A percentile compares a stretch with the other conserved stretches of the same genome.
These are phyloP conservation scores for Cephonodes hylas DNA, from an alignment of 2,888 invertebrate species.

Conservation along the genomic window DNA sequence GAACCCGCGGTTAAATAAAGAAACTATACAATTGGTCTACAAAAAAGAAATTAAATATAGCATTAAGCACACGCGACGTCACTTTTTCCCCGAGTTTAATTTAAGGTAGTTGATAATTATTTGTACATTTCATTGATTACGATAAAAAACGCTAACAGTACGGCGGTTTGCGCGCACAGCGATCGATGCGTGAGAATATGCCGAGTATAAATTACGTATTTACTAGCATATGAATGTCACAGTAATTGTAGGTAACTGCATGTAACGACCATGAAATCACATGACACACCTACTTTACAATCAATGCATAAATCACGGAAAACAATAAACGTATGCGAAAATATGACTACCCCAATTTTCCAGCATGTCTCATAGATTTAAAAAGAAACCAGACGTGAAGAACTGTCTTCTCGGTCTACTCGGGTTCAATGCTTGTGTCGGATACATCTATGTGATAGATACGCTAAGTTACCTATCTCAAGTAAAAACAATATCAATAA, in stretches of 20 bases:
- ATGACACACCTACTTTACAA: neutral
- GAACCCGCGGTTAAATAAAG: too few species aligned
- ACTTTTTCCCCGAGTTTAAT: neutral
- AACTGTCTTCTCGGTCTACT: too few species aligned
- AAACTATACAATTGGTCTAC: too few species aligned
- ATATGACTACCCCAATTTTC: too few species aligned
- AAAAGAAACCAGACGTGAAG: too few species aligned
- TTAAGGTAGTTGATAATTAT: neutral
- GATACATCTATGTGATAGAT: too few species aligned
- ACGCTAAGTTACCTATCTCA: too few species aligned
- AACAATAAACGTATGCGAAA: neutral
- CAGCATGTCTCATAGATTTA: too few species aligned
- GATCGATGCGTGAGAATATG: neutral
- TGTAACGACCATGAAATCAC: neutral
- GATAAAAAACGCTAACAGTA: neutral
- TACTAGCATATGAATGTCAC: neutral
- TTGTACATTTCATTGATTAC: neutral
- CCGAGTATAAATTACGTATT: neutral
- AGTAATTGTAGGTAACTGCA: conserved; percentile 3
- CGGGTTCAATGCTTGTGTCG: too few species aligned
- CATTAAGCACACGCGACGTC: neutral
- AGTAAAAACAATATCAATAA: too few species aligned
- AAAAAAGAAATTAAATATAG: neutral
- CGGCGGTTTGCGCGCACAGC: neutral
- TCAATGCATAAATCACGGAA: neutral